Evolutionary conservation across 2,797 vertebrate genomes (phyloP), one percentile per base, ranked within the genome.

Genomic region (Zenarchopterus dispar): DNA sequence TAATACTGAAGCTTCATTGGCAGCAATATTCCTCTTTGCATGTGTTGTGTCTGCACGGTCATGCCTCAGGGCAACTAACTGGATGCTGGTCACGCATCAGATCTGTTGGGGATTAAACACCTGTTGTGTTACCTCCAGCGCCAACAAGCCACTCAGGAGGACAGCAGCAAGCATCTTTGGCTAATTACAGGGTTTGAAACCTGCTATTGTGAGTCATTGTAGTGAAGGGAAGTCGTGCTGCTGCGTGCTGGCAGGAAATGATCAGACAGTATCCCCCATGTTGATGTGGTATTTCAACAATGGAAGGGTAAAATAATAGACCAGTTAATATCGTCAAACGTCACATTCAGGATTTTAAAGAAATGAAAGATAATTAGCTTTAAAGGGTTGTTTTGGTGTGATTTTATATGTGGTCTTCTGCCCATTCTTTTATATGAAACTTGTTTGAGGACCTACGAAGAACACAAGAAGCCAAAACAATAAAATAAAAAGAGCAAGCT

Each of bases 181-280:
- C 31, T 86, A 71, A 85, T 84, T 64, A 67, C 66, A 70, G 62
- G 72, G 63, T 67, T 77, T 22, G 57, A 23, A 78, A 31, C 61
- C 53, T 47, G n/a, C 70, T 53, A 61, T 67, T 71, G 72, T 9
- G 5, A 57, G 55, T 62, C 62, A 16, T 48, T 42, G 60, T 28
- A 75, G 81, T 75, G 77, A 63, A 73, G 60, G 59, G 63, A 70
- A 57, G 77, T 54, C 31, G 18, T 19, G 54, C 56, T 66, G 57
- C 48, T 74, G 68, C 13, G 56, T 9, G 56, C 54, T 50, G 46
- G 28, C 48, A 73, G 69, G 43, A 73, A 73, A 55, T 55, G 52
- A 60, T 62, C 47, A 33, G 16, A 45, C 8, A 46, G 31, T 39
- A 17, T n/a, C 43, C 46, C 62, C 56, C 70, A 52, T 26, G 39